Evolutionary conservation across 2,888 invertebrate genomes (phyloP), one percentile per base, ranked within the genome.

Genomic region (Xestoiulus laeticollis): DNA sequence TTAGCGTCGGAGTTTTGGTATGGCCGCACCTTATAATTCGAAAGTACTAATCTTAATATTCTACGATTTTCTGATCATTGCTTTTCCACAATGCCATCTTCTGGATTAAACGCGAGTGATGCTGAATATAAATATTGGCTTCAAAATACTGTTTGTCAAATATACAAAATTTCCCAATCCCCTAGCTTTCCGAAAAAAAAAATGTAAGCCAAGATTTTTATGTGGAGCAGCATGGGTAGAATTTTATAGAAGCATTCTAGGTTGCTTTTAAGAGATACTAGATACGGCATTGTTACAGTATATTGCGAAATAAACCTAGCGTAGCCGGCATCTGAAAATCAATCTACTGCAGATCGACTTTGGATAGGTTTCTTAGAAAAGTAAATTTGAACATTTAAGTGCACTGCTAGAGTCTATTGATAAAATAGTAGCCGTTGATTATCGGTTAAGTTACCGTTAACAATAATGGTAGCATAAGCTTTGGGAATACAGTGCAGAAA

Each of bases 321-420:
- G 10, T 68, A 68, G 68, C 12, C 68, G 10, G 22, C 26, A 26
- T 26, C 26, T 26, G 68, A 26, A 12, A 68, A 68, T 68, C 53
- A 53, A 53, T 53, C 53, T 53, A 4, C n/a, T n/a, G 19, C 16
- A 53, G 53, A 53, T 53, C 16, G 53, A 53, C 53, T 8, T 16
- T 59, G 10, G 12, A 59, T 22, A 0, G 59, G 59, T 59, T 68
- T 68, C 26, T 68, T 26, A 68, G 68, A 68, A 68, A 68, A 68
- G 68, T 68, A 68, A 68, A 68, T 68, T 68, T 68, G 68, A 68
- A 26, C 68, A 68, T 26, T 68, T 68, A 68, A 68, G 68, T 68
- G 68, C 68, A 59, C 6, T n/a, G 59, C 59, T 59, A 22, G 26
- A 10, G 1, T 26, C 68, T 68, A 22, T 22, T n/a, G 68, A 68